Conservation (phyloP, 2,113 vertebrate species). For the Saguinus imperator region DNA sequence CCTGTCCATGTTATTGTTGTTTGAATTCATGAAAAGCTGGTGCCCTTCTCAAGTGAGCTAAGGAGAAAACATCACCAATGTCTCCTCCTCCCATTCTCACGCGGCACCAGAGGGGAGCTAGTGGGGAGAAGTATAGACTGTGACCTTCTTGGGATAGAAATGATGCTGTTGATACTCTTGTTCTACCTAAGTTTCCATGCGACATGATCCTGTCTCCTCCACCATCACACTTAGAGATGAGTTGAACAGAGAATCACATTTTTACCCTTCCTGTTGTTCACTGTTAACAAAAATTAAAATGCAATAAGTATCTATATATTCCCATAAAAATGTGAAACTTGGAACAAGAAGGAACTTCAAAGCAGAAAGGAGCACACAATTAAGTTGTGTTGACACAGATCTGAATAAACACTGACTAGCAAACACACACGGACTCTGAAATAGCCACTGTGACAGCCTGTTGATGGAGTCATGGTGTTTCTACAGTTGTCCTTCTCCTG, state of each 20-base stretch:
- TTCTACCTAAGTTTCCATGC: background rate
- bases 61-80: fast-evolving
- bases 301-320: background rate
- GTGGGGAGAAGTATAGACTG: background rate
- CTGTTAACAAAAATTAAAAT: background rate
- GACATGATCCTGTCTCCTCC: background rate
- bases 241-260: too few relatives aligned
- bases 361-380: background rate
- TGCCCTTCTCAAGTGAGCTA: background rate
- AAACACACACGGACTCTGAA: background rate
- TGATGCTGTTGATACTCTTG: background rate
- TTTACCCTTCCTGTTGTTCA: background rate
- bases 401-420: background rate
- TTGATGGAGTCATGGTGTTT: too few relatives aligned
- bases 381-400: too few relatives aligned
- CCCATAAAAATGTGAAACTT: background rate
- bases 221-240: background rate
- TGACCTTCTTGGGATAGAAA: background rate
- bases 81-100: background rate
- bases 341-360: background rate
- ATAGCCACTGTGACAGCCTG: background rate
- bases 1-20: background rate
- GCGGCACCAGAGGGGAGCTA: background rate
- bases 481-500: background rate
- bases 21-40: background rate